Base-by-base conservation (phyloP, 92 coral and sea anemone genomes). In the Heliopora coerulea region DNA sequence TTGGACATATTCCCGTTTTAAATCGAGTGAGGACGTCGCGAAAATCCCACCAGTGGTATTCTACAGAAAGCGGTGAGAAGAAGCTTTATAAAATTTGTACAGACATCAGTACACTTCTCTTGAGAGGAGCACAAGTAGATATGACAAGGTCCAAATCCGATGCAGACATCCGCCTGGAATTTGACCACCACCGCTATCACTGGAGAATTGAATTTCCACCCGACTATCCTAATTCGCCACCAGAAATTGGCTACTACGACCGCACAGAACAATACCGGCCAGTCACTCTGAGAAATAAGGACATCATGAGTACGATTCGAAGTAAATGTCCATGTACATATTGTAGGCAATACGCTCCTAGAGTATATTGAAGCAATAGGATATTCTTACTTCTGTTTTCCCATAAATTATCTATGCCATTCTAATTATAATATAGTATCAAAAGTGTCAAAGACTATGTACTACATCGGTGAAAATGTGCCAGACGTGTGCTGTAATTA, bases 161-260 rank as follows among this genome's bases (percentile, higher is more conserved):
- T 15, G 40, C 13, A 29, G 52, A 70, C 23, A 30, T 70, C 3
- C 37, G 58, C 3, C 31, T 70, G 6, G 40, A 52, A 25, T 70
- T 70, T 54, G 63, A 31, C 30, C 63, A 70, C 62, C 19, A 52
- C 30, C 17, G 17, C 29, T 27, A 12, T 14, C 28, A 21, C 29
- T 70, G 77, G 62, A 70, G 34, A 23, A 50, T 70, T 3, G 21
- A 20, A 10, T 70, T 70, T 54, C 77, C 77, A 18, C 25, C 23
- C 8, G 30, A 32, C 20, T 70, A 49, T n/a, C 77, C 77, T 30
- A 31, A 7, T 19, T 8, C 24, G 6, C 18, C 28, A 25, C 63
- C 77, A 0, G 18, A 52, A 18, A 8, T 70, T 70, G 49, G 27
- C 17, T 44, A 39, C 48, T 4, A 1, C n/a, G 33, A 44, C 27